Percentiles rank a stretch among this genome's conserved stretches.
Conservation (phyloP, 2,888 invertebrate species). For the Lysandra bellargus region DNA sequence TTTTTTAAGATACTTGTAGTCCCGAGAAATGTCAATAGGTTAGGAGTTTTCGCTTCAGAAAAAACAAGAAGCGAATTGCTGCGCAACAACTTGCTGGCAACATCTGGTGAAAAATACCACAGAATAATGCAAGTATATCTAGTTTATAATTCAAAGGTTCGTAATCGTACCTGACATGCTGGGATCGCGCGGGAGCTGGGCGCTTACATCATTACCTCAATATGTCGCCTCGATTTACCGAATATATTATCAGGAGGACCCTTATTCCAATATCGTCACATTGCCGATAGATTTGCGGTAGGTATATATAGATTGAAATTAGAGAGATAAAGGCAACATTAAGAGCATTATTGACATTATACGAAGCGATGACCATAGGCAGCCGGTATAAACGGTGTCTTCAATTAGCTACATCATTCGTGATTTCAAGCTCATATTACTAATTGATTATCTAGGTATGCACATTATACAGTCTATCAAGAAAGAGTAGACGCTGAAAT, state of each 20-base stretch:
- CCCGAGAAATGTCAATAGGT: too few relatives aligned
- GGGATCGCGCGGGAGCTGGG: neutral
- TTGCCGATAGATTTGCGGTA: neutral
- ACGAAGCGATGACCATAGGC: neutral
- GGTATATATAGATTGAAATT: neutral
- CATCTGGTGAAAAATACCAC: too few relatives aligned
- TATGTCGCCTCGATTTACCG: conserved; percentile 12
- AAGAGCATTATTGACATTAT: neutral
- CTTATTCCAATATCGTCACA: neutral
- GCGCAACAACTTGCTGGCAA: too few relatives aligned
- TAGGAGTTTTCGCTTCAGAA: too few relatives aligned
- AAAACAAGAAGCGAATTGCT: too few relatives aligned
- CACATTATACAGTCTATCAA: too few relatives aligned
- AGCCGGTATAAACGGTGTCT: too few relatives aligned
- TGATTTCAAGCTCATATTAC: too few relatives aligned
- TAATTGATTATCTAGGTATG: too few relatives aligned
- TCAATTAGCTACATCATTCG: too few relatives aligned
- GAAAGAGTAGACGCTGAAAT: too few relatives aligned
- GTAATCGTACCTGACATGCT: neutral
- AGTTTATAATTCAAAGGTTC: neutral
- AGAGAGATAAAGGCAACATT: neutral
- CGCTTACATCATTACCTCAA: conserved; percentile 12
- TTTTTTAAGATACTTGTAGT: too few relatives aligned
- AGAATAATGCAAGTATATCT: neutral
- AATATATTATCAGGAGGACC: conserved; percentile 16